These are phyloP conservation scores for Tapera naevia DNA, from an alignment of 2,797 vertebrate genomes.

Conservation along the genomic window DNA sequence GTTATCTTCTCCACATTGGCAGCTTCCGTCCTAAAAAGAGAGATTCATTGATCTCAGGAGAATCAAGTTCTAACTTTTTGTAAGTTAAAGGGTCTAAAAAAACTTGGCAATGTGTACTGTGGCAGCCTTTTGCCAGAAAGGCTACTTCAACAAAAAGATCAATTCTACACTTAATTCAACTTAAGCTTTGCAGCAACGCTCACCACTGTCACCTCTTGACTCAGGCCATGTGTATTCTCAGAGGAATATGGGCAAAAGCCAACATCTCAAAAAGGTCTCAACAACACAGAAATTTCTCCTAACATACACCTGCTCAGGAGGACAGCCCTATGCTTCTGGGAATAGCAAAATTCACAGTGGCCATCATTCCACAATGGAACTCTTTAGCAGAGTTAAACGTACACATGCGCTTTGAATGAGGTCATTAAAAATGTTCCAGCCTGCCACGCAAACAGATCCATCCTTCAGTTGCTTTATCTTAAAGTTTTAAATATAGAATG, in stretches of 20 bases:
- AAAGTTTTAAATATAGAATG: neutral
- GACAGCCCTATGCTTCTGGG: neutral
- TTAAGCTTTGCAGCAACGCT: neutral
- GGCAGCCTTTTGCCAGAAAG: neutral
- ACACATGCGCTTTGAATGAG: neutral
- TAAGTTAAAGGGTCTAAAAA: neutral
- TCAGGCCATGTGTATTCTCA: neutral
- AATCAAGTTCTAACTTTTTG: neutral
- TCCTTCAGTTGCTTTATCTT: neutral
- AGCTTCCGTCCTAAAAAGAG: conserved; percentile 88
- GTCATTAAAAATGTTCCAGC: neutral
- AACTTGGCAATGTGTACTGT: accelerated
- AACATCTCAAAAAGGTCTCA: neutral
- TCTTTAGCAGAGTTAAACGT: neutral
- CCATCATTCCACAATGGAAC: neutral
- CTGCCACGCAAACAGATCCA: neutral
- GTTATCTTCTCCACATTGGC: conserved; percentile 99
- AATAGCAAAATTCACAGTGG: neutral
- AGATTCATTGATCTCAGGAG: neutral
- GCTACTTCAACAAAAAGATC: neutral
- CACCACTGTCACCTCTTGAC: neutral
- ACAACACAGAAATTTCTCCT: neutral
- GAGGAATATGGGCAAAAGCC: neutral
- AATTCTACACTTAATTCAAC: neutral
- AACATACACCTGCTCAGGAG: neutral